Conservation (phyloP, 2,113 vertebrate species). For the Shinisaurus crocodilurus region DNA sequence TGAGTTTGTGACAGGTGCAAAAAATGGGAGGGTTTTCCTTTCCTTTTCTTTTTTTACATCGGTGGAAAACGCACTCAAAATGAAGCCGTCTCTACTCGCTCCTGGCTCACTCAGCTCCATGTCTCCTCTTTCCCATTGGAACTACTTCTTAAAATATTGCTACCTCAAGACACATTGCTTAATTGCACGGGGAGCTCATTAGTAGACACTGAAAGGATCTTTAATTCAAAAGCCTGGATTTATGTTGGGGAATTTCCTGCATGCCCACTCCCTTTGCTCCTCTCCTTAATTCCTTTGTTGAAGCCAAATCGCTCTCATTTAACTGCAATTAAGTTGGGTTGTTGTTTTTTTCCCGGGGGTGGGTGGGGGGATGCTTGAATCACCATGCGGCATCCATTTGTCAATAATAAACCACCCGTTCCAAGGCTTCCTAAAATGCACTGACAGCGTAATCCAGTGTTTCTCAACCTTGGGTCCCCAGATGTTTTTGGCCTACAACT, state of each 20-base stretch:
- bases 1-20: background rate
- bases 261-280: constrained; percentile 20
- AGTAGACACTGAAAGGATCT: constrained; percentile 50
- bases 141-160: constrained; percentile 16
- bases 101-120: background rate
- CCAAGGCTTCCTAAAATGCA: background rate
- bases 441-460: too few relatives aligned
- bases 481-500: too few relatives aligned
- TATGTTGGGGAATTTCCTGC: constrained; percentile 58
- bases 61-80: background rate
- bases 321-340: constrained; percentile 67
- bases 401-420: constrained; percentile 21
- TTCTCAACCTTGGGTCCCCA: too few relatives aligned
- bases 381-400: constrained; percentile 36
- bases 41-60: too few relatives aligned
- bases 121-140: constrained; percentile 34
- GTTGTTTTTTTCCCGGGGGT: background rate
- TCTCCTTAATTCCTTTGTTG: constrained; percentile 51
- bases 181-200: constrained; percentile 62
- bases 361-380: constrained; percentile 37
- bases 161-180: constrained; percentile 43
- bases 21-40: background rate
- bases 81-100: background rate
- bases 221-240: constrained; percentile 61
- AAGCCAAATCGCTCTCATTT: constrained; percentile 65